Conservation (phyloP, 1,140 invertebrate genomes). For the Nomia melanderi region DNA sequence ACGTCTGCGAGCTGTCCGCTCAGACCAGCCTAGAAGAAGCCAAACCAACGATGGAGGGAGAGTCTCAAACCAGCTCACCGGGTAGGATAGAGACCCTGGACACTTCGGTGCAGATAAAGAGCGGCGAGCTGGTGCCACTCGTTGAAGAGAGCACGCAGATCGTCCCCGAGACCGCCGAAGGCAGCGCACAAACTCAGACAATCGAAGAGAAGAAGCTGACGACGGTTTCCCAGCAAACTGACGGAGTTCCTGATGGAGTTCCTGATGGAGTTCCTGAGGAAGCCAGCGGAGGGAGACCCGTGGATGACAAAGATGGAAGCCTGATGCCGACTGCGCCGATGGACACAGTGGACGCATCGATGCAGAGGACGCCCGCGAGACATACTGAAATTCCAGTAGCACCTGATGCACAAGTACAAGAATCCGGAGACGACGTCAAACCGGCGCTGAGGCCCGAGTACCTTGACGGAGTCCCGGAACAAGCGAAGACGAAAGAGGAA, state of each 20-base stretch:
- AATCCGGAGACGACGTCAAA: conserved; percentile 15
- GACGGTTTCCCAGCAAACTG: conserved; percentile 40
- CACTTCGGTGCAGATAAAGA: conserved; percentile 67
- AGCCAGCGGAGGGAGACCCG: background rate
- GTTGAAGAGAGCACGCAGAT: conserved; percentile 66
- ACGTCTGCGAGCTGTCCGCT: conserved; percentile 42
- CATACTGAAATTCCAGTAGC: conserved; percentile 55
- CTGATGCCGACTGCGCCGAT: background rate
- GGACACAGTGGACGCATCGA: conserved; percentile 18
- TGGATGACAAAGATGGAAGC: background rate
- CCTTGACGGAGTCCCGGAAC: background rate
- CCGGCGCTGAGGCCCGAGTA: background rate
- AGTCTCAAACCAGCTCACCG: conserved; percentile 68
- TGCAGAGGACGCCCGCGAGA: conserved; percentile 3
- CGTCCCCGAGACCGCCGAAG: conserved; percentile 63
- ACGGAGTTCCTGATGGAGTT: background rate
- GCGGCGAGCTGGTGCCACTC: conserved; percentile 66
- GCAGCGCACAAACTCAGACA: conserved; percentile 33
- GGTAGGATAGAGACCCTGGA: conserved; percentile 53
- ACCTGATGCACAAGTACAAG: conserved; percentile 65
- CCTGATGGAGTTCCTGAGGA: background rate
- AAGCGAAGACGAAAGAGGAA: conserved; percentile 21
- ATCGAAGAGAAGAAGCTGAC: conserved; percentile 13
- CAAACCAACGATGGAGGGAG: conserved; percentile 46
- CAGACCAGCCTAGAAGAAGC: conserved; percentile 54